Base-by-base conservation (phyloP, 2,113 vertebrate genomes). In the Micronisus gabar region DNA sequence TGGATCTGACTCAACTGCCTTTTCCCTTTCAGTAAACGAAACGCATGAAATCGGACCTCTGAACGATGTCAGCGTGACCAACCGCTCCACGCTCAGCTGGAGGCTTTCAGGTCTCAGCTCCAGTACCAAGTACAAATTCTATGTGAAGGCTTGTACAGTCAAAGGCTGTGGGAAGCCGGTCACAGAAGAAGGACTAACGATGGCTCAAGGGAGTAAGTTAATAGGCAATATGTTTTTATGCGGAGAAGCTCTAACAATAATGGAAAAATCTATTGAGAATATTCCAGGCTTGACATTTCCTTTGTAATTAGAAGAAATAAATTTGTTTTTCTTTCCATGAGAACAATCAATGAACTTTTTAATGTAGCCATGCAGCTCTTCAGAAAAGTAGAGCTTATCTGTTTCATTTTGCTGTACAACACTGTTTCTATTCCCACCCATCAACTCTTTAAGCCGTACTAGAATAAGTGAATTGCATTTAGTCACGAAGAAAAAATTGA, bases 51-150 rank as follows among this genome's bases (percentile, higher is more conserved):
- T 99, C 50, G 99, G 99, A 19, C 96, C 97, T 2, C 59, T 99
- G 91, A 98, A 97, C 41, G 98, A 98, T 0, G 56, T 99, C 70
- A 98, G 99, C 74, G 94, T 99, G 55, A 96, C 97, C n/a, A 97
- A 98, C 71, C 98, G 91, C 4, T 97, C 97, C 15, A 97, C 97
- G 10, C 98, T 98, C 90, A 98, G 98, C 88, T 99, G 98, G 98
- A 97, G 79, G 72, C 98, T 99, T 41, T 97, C 97, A 0, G 98
- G 98, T 81, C 96, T 99, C 98, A 98, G 95, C 59, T 94, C 98
- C 50, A 88, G 98, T 59, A 99, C 99, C 97, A 99, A 98, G 93
- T 99, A 99, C 98, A 99, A 99, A 95, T 99, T 99, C 97, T 99
- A 99, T 93, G 96, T 99, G 84, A 98, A 98, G 48, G 98, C 99